These are phyloP conservation scores for Latrodectus hesperus DNA, from an alignment of 2,888 invertebrate genomes.

Conservation along the genomic window DNA sequence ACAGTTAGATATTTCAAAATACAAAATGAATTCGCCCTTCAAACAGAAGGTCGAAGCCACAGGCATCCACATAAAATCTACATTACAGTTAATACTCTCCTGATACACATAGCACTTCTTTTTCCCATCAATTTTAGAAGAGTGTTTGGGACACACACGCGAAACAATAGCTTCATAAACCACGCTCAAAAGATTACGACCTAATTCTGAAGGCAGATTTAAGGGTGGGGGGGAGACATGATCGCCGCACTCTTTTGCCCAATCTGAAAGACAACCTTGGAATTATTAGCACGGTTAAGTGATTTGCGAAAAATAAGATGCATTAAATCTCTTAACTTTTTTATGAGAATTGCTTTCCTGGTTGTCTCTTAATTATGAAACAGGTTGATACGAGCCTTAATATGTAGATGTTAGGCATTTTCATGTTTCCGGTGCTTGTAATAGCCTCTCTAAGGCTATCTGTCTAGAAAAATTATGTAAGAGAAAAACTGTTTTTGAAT, in stretches of 20 bases:
- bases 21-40: constrained; percentile 31
- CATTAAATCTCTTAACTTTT: not conserved
- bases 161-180: constrained; percentile 60
- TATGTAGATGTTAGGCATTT: too few relatives aligned
- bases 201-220: constrained; percentile 41
- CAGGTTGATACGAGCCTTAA: too few relatives aligned
- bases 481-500: too few relatives aligned
- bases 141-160: constrained; percentile 16
- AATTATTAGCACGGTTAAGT: constrained; percentile 21
- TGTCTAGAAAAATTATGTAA: too few relatives aligned
- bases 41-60: constrained; percentile 20
- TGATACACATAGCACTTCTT: constrained; percentile 40
- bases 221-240: constrained; percentile 1
- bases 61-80: constrained; percentile 52
- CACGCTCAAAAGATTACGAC: constrained; percentile 57
- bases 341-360: not conserved
- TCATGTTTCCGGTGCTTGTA: too few relatives aligned
- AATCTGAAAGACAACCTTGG: constrained; percentile 18
- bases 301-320: constrained; percentile 10
- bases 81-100: constrained; percentile 38
- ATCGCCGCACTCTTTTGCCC: constrained; percentile 20
- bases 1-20: constrained; percentile 4
- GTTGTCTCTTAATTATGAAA: too few relatives aligned
- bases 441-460: too few relatives aligned
- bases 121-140: constrained; percentile 3